Percentiles rank a stretch among this genome's conserved stretches.
Conservation (phyloP, 2,888 invertebrate species). For the Galerucella nymphaeae region DNA sequence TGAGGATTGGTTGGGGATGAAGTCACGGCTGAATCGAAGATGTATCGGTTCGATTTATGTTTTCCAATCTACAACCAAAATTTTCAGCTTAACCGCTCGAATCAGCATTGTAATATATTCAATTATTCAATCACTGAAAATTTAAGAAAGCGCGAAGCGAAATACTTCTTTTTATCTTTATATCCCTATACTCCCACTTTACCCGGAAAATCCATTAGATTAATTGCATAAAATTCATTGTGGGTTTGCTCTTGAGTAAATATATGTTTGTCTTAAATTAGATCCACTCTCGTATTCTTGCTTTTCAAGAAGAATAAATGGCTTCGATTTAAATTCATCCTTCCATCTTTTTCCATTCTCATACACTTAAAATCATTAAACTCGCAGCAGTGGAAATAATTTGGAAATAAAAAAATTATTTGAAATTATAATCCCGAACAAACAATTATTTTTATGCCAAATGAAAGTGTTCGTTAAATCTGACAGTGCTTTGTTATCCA, state of each 20-base stretch:
- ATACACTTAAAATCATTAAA: neutral
- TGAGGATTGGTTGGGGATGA: too few species aligned
- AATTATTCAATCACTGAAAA: constrained; percentile 35
- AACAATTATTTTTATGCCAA: neutral
- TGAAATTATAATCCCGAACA: neutral
- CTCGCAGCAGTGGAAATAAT: neutral
- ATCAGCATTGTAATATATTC: constrained; percentile 24
- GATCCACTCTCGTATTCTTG: constrained; percentile 33
- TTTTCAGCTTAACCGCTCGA: neutral
- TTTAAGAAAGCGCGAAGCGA: constrained; percentile 27
- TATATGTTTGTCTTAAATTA: constrained; percentile 38
- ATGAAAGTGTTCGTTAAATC: neutral
- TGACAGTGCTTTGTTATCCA: too few species aligned
- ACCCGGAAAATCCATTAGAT: constrained; percentile 38
- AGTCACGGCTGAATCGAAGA: neutral
- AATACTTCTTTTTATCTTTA: constrained; percentile 33
- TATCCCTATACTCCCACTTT: constrained; percentile 35
- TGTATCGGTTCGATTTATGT: neutral
- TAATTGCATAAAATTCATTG: constrained; percentile 38
- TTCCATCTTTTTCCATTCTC: constrained; percentile 21
- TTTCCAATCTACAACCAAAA: neutral
- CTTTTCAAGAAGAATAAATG: constrained; percentile 34
- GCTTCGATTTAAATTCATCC: constrained; percentile 29
- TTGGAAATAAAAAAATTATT: neutral
- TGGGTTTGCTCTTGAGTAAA: constrained; percentile 36